These are phyloP conservation scores for Holothuria scabra DNA, from an alignment of 53 echinoderm and acorn worm genomes.

Conservation along the genomic window DNA sequence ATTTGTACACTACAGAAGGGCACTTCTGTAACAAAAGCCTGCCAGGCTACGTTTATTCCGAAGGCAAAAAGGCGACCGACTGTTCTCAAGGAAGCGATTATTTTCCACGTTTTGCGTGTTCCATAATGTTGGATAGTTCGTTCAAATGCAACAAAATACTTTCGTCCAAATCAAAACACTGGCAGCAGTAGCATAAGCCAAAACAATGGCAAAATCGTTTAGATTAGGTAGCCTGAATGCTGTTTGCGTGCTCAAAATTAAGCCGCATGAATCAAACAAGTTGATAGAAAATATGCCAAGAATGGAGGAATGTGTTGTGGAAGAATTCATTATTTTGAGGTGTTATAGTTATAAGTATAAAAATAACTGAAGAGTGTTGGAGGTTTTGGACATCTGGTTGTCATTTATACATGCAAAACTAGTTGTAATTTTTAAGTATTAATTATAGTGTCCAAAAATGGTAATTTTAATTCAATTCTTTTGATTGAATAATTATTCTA, in stretches of 20 bases:
- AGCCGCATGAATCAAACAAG: slow-evolving; percentile 96
- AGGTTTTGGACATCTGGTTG: too few species aligned
- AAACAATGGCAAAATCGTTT: slow-evolving; percentile 37
- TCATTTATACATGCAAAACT: too few species aligned
- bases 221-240: not conserved
- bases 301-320: slow-evolving; percentile 92
- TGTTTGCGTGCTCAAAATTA: slow-evolving; percentile 48
- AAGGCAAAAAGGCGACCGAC: not conserved
- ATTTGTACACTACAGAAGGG: not conserved
- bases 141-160: too few species aligned
- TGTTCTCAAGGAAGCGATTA: too few species aligned
- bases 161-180: too few species aligned
- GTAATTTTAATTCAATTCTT: too few species aligned
- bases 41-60: not conserved
- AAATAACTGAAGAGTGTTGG: not conserved
- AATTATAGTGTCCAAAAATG: too few species aligned
- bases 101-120: too few species aligned
- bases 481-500: too few species aligned
- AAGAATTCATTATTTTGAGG: slow-evolving; percentile 45
- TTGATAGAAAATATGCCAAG: slow-evolving; percentile 97
- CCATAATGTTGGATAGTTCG: too few species aligned
- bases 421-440: too few species aligned
- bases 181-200: not conserved
- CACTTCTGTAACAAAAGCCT: not conserved
- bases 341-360: not conserved